A percentile compares a stretch with the other conserved stretches of the same genome.
Conservation (phyloP, 2,888 invertebrate genomes). For the Epirrita christyi region DNA sequence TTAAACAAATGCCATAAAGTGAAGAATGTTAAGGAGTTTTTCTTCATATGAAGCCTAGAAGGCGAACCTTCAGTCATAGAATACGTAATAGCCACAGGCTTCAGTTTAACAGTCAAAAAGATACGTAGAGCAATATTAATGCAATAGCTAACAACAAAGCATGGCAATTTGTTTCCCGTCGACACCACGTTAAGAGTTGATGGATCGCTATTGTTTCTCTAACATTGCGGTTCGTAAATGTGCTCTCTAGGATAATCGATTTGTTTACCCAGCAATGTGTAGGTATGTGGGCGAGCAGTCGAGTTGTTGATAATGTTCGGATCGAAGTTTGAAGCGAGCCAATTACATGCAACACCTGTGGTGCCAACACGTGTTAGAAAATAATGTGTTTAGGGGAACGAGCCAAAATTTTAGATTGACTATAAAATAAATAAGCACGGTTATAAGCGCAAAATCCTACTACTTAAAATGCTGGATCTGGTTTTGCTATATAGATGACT, state of each 20-base stretch:
- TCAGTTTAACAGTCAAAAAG: no score
- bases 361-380: conserved; percentile 20
- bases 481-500: no score
- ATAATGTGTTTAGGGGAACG: conserved; percentile 12
- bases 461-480: no score
- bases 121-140: conserved; percentile 24
- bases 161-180: conserved; percentile 45
- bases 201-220: conserved; percentile 42
- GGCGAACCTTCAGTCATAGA: no score
- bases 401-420: conserved; percentile 5
- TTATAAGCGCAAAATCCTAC: no score
- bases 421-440: not conserved
- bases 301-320: conserved; percentile 1
- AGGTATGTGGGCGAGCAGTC: conserved; percentile 6
- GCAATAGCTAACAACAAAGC: conserved; percentile 38
- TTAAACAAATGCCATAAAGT: no score
- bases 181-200: conserved; percentile 36
- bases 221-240: conserved; percentile 40
- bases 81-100: no score
- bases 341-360: conserved; percentile 33
- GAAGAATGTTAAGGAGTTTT: no score
- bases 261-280: conserved; percentile 9
- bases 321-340: conserved; percentile 29
- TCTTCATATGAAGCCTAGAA: no score
- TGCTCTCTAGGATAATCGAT: conserved; percentile 11